Evolutionary conservation across 2,113 vertebrate species (phyloP), one percentile per base, ranked within the genome.

Genomic region (Rafetus swinhoei): DNA sequence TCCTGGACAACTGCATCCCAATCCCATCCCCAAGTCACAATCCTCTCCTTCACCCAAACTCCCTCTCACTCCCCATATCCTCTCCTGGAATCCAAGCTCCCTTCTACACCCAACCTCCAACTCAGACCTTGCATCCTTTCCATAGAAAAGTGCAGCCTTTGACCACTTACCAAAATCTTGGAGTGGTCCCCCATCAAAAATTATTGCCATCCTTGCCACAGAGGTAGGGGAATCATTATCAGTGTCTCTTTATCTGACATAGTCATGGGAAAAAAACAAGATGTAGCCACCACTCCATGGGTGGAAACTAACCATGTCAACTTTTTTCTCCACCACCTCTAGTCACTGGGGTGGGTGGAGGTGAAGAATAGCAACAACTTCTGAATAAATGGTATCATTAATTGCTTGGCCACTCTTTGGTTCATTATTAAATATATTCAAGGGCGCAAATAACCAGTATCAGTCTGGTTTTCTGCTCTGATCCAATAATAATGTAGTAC

Each of bases 221-320:
- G 53, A 54, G 53, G 14, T 14, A 1, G 10, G 35, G 19, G 35
- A 74, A 39, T n/a, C n/a, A 74, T 39, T 35, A 24, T 74, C 72
- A 5, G 4, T 55, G 39, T 79, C 54, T 15, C 54, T 83, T 16
- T 11, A 1, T 1, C 35, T 55, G 11, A 18, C 32, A 55, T 25
- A 10, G 16, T 16, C 19, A 9, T 5, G 24, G 11, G 27, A 56
- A 7, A 0, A 69, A 21, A 22, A 1, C 18, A 3, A 90, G 7
- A 12, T 9, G 13, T 4, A 69, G 25, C 60, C 19, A 45, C 72
- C 35, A 35, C 19, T 74, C 72, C 21, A 69, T 3, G 29, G 15
- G 12, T 5, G 7, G 12, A 94, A 85, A 57, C 15, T 24, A 19
- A 74, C 35, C 35, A 35, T 39, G 72, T 74, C 72, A 74, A 22